phyloP scores from a whole-genome alignment of 2,797 vertebrate species.

The Eospalax fontanierii region DNA sequence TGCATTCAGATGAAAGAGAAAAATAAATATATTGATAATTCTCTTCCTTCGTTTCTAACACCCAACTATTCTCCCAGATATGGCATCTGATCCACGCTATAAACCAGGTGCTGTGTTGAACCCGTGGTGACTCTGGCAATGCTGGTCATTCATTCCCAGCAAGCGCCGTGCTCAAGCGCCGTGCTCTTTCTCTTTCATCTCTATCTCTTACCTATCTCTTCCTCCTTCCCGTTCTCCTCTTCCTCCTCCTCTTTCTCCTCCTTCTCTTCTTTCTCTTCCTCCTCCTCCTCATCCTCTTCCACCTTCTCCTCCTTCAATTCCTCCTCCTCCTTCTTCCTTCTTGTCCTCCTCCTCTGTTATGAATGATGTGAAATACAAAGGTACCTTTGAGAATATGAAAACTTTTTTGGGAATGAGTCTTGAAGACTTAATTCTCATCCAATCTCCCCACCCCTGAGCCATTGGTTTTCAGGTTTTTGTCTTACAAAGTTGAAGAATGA shows the following conservation, averaged over 20 bases:
- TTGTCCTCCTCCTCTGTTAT: not conserved
- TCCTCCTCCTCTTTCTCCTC: not conserved
- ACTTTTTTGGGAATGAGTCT: not conserved
- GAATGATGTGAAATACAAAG: not conserved
- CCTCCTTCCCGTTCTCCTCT: no score
- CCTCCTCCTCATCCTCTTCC: not conserved
- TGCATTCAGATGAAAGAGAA: not conserved
- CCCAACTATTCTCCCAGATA: rapidly evolving
- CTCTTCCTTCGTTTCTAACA: not conserved
- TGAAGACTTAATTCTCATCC: no score
- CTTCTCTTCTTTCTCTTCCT: not conserved
- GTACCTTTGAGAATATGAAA: not conserved
- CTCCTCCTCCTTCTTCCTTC: no score
- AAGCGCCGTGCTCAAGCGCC: no score
- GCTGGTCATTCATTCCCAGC: no score
- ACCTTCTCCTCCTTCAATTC: no score
- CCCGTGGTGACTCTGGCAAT: no score
- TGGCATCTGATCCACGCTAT: no score
- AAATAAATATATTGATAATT: no score
- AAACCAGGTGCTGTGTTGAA: not conserved
- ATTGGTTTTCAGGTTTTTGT: no score
- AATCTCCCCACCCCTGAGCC: not conserved
- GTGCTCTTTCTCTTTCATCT: not conserved
- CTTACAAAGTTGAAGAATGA: no score
- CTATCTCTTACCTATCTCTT: no score